Conservation (phyloP, 2,797 vertebrate genomes). For the Coreius guichenoti region DNA sequence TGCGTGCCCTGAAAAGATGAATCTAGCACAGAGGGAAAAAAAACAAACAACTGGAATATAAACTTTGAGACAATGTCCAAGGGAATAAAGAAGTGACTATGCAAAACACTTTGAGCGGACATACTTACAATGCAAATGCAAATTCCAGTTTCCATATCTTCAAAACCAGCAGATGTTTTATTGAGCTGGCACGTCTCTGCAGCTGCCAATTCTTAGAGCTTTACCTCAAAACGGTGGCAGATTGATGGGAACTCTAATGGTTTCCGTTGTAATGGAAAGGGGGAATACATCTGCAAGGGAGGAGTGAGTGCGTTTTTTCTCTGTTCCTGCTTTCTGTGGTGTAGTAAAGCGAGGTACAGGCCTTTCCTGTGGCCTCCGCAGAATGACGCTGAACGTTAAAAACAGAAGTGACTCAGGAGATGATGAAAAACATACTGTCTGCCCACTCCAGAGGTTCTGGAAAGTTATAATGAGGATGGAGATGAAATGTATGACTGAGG, state of each 20-base stretch:
- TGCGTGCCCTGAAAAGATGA: slow-evolving; percentile 33
- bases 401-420: slow-evolving; percentile 74
- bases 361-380: slow-evolving; percentile 76
- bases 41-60: slow-evolving; percentile 49
- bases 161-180: slow-evolving; percentile 74
- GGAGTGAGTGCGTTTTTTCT: slow-evolving; percentile 71
- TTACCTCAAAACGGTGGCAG: slow-evolving; percentile 39
- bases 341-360: slow-evolving; percentile 76
- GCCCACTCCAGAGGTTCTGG: slow-evolving; percentile 22
- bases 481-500: slow-evolving; percentile 8
- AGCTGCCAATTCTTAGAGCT: slow-evolving; percentile 60
- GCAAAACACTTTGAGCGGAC: not conserved
- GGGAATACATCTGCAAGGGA: slow-evolving; percentile 52
- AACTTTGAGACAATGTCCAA: not conserved
- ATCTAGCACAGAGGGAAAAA: not conserved
- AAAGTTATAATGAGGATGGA: slow-evolving; percentile 20
- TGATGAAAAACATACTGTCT: slow-evolving; percentile 65
- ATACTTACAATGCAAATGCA: not conserved
- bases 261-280: slow-evolving; percentile 67
- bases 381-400: slow-evolving; percentile 76
- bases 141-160: slow-evolving; percentile 70
- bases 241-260: slow-evolving; percentile 61
- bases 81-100: not conserved
- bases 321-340: slow-evolving; percentile 68
- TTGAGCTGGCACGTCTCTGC: slow-evolving; percentile 65